These are phyloP conservation scores for Symphodus melops DNA, from an alignment of 2,113 vertebrate genomes.

Conservation along the genomic window DNA sequence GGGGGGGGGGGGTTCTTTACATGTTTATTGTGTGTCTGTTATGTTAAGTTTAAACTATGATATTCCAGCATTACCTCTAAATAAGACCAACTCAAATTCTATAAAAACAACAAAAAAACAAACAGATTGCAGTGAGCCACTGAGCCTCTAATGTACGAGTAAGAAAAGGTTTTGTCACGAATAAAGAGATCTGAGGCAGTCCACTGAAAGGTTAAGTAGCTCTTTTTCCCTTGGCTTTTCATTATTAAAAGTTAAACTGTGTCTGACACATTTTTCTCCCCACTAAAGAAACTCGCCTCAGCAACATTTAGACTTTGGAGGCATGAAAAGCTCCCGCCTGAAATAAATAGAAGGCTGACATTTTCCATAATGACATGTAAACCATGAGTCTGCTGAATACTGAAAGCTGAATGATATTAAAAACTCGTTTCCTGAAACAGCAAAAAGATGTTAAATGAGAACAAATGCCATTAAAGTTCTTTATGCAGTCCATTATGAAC, in stretches of 20 bases:
- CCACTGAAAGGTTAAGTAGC: slow-evolving; percentile 44
- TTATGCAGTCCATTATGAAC: neutral
- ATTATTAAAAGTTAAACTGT: slow-evolving; percentile 18
- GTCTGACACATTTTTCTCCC: slow-evolving; percentile 23
- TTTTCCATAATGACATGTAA: slow-evolving; percentile 22
- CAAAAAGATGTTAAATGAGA: neutral
- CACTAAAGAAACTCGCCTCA: slow-evolving; percentile 31
- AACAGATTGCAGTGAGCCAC: neutral
- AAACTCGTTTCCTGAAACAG: neutral
- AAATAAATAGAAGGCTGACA: slow-evolving; percentile 40
- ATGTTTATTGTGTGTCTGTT: too few species aligned
- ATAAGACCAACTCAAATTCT: too few species aligned
- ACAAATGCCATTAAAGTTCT: neutral
- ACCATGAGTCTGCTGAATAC: slow-evolving; percentile 1
- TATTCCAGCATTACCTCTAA: too few species aligned
- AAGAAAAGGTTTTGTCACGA: slow-evolving; percentile 11
- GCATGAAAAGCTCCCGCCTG: slow-evolving; percentile 36
- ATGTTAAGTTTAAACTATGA: too few species aligned
- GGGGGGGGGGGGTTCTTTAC: too few species aligned
- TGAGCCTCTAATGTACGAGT: neutral
- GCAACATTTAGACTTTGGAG: slow-evolving; percentile 22
- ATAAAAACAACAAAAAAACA: too few species aligned
- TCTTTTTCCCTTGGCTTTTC: slow-evolving; percentile 34
- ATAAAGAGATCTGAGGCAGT: slow-evolving; percentile 20
- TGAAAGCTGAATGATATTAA: neutral